Evolutionary conservation across 2,888 invertebrate genomes (phyloP), one percentile per base, ranked within the genome.

Genomic region (Portevinia maculata): DNA sequence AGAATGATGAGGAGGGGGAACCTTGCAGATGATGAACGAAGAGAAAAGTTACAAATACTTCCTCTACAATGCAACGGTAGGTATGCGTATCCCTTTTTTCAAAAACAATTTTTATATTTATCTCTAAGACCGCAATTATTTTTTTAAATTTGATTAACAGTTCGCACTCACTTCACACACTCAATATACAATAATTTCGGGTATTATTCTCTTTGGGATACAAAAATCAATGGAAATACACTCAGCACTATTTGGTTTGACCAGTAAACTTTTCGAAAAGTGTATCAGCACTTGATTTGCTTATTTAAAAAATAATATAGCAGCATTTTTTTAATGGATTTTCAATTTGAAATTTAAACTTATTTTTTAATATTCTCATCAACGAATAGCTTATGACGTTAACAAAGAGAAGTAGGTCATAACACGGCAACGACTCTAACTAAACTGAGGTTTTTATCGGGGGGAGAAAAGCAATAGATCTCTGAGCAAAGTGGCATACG

Each of bases 371-470:
- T 73, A 71, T 60, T 60, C 53, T 19, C 55, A 67, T 15, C 28
- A 73, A 79, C 53, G 70, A 50, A 60, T 73, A 24, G 53, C 34
- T 60, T 79, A 67, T 65, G 74, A 57, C 57, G 30, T 64, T 48
- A 65, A 74, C 69, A 48, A 48, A 74, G 62, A 74, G 50, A 79
- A 79, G 69, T 79, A 79, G 74, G 79, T 79, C 74, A 79, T 60
- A 79, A 74, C 79, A 74, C 79, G 67, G 74, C 74, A 53, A 79
- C 73, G 74, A 79, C 62, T 79, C 74, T 79, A 74, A 69, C 79
- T 74, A 74, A 79, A 79, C 74, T 79, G 62, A 71, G 24, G 48
- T 74, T 74, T 74, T 62, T 48, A 37, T 39, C 32, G 32, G 62
- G 67, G 79, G 70, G 69, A 74, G 53, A 65, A 79, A 62, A 48